A percentile compares a stretch with the other conserved stretches of the same genome.
These are phyloP conservation scores for Gymnothorax reevesii DNA, from an alignment of 2,797 vertebrate genomes.

Conservation along the genomic window DNA sequence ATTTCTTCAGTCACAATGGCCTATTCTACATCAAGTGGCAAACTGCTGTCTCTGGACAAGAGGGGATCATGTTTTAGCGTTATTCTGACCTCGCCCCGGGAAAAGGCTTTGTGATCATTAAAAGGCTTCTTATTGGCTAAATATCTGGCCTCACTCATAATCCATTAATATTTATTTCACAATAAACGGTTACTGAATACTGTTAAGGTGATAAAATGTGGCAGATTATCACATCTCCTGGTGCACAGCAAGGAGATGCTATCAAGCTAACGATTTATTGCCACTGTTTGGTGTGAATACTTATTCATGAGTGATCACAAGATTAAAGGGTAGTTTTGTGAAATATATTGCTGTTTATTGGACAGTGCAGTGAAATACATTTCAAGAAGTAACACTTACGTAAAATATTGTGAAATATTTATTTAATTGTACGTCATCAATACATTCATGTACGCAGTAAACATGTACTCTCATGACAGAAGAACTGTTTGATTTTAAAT, in stretches of 20 bases:
- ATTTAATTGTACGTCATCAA: neutral
- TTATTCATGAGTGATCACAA: neutral
- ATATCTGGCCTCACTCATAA: neutral
- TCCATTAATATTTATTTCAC: neutral
- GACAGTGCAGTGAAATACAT: too few species aligned
- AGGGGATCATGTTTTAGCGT: neutral
- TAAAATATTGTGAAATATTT: neutral
- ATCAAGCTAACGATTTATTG: slow-evolving; percentile 1
- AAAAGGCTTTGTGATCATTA: neutral
- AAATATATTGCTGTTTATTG: neutral
- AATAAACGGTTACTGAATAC: neutral
- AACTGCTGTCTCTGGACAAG: neutral
- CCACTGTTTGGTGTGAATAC: neutral
- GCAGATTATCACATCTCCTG: neutral
- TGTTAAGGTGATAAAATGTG: neutral
- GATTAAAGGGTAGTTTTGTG: neutral
- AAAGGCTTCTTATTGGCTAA: neutral
- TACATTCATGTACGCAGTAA: neutral
- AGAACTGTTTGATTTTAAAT: too few species aligned
- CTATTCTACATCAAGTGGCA: neutral
- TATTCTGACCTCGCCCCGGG: neutral
- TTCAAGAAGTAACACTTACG: neutral
- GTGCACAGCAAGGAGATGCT: neutral
- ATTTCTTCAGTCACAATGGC: neutral
- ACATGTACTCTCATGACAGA: too few species aligned